Base-by-base conservation (phyloP, 2,888 invertebrate species). In the Drosophila trichaetosa region DNA sequence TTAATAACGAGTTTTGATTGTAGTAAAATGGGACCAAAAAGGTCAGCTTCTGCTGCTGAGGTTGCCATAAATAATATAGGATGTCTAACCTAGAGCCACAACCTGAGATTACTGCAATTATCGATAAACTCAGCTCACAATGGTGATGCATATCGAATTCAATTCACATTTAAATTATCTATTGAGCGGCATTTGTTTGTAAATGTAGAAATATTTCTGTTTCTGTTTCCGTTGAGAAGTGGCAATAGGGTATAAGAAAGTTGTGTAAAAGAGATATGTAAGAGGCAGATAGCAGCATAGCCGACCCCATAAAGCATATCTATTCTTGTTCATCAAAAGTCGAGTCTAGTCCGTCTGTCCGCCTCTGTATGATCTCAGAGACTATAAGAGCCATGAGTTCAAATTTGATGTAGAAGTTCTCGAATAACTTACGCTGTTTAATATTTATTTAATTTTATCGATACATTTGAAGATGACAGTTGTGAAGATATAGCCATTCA, bases 11-110 rank as follows among this genome's bases (percentile, higher is more conserved):
- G 58, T 70, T 42, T 36, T 51, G 40, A 29, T 48, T 21, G 34
- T 42, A 40, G 34, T 54, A 31, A 36, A 48, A 53, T 52, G 33
- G 29, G 33, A 49, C n/a, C 61, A 56, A 66, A 76, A 51, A 66
- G 66, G 77, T 76, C 71, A 71, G 48, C 27, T 21, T 40, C 42
- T n/a, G 38, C 21, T 31, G 31, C 21, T 66, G 65, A 54, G 38
- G 74, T 33, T 38, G 42, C 46, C 36, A 67, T 73, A 56, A 60
- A 73, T 63, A 62, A 42, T 16, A 29, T 38, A 29, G 33, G 18
- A 40, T 31, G 11, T 40, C 38, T 53, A 42, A 57, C 31, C 24
- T 38, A 53, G 48, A 13, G 5, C 46, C 6, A 1, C 29, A 51
- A 69, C 54, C 48, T 42, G 10, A 40, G 38, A 42, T 33, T 58